A percentile compares a stretch with the other conserved stretches of the same genome.
phyloP scores from a whole-genome alignment of 2,113 vertebrate species.

The Hypomesus transpacificus region DNA sequence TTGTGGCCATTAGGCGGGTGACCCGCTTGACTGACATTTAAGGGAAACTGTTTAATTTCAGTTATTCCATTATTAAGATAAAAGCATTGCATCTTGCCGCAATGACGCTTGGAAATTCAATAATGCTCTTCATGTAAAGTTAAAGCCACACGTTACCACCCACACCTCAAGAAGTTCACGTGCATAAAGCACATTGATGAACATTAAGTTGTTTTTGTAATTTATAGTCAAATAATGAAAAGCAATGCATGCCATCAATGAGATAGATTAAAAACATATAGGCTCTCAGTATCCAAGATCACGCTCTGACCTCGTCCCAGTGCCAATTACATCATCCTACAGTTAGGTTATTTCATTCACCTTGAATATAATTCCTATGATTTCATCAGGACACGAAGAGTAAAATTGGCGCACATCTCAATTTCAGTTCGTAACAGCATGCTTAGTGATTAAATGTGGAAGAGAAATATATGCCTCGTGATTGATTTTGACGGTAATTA shows the following conservation, averaged over 20 bases:
- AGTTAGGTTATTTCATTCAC: conserved; percentile 54
- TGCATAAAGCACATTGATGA: no score
- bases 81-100: conserved; percentile 54
- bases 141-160: no score
- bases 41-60: conserved; percentile 91
- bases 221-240: no score
- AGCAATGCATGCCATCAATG: no score
- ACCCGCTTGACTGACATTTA: conserved; percentile 90
- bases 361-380: conserved; percentile 53
- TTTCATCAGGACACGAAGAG: conserved; percentile 53
- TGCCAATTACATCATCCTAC: conserved; percentile 26
- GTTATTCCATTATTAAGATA: conserved; percentile 73
- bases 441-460: conserved; percentile 93
- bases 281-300: no score
- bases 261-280: no score
- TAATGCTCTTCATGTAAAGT: not conserved
- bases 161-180: no score
- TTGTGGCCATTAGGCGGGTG: conserved; percentile 85
- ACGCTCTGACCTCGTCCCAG: conserved; percentile 5
- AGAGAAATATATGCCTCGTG: conserved; percentile 84
- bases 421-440: conserved; percentile 82
- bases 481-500: conserved; percentile 99
- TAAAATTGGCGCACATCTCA: conserved; percentile 75
- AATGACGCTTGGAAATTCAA: not conserved
- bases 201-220: no score